phyloP scores from a whole-genome alignment of 2,888 invertebrate species.

The Tubulanus polymorphus region DNA sequence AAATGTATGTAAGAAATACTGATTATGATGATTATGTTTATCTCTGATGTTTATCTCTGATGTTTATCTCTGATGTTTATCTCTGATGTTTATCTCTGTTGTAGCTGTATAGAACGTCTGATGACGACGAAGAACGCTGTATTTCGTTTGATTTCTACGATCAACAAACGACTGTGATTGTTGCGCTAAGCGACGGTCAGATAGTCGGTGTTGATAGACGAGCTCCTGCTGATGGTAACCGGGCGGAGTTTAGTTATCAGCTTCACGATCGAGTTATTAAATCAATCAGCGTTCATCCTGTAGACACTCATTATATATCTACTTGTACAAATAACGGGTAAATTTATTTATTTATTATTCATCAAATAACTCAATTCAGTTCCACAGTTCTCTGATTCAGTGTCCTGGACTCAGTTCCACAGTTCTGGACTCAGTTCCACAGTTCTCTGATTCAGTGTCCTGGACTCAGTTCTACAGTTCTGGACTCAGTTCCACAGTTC shows the following conservation, averaged over 20 bases:
- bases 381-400: too few species aligned
- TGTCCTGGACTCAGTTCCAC: too few species aligned
- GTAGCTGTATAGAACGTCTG: slow-evolving; percentile 44
- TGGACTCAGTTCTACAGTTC: too few species aligned
- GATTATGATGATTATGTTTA: too few species aligned
- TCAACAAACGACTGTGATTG: slow-evolving; percentile 39
- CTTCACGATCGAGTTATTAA: slow-evolving; percentile 32
- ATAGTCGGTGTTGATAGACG: slow-evolving; percentile 50
- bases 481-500: too few species aligned
- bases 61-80: too few species aligned
- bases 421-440: too few species aligned
- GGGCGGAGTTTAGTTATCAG: slow-evolving; percentile 25
- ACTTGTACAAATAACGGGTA: slow-evolving; percentile 50
- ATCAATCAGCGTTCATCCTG: slow-evolving; percentile 51
- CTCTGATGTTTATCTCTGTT: slow-evolving; percentile 7
- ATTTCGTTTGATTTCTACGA: slow-evolving; percentile 40
- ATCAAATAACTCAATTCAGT: too few species aligned
- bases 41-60: too few species aligned
- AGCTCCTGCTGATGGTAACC: slow-evolving; percentile 23
- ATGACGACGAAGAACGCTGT: slow-evolving; percentile 33
- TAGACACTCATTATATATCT: slow-evolving; percentile 45
- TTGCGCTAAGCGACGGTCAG: slow-evolving; percentile 49
- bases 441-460: too few species aligned
- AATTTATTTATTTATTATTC: slow-evolving; percentile 43
- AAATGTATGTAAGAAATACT: too few species aligned